phyloP scores from a whole-genome alignment of 1,140 invertebrate genomes.

The Pseudomyrmex concolor region DNA sequence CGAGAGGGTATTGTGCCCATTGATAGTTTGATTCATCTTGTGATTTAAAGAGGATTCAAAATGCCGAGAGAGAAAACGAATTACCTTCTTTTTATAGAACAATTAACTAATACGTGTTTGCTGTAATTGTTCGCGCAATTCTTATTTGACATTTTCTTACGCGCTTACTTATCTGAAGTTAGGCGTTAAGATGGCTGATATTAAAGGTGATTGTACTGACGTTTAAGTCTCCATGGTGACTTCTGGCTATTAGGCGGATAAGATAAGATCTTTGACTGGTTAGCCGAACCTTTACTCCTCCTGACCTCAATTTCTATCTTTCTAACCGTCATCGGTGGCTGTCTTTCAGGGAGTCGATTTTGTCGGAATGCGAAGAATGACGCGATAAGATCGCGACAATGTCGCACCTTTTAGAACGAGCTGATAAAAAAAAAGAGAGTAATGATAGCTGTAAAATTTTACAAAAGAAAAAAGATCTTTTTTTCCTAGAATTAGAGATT shows the following conservation, averaged over 20 bases:
- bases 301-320: conserved; percentile 74
- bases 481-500: neutral
- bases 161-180: neutral
- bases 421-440: conserved; percentile 19
- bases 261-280: conserved; percentile 79
- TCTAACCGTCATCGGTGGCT: conserved; percentile 65
- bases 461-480: neutral
- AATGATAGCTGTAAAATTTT: conserved; percentile 22
- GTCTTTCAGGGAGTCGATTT: conserved; percentile 63
- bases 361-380: conserved; percentile 71
- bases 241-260: conserved; percentile 83
- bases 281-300: conserved; percentile 69
- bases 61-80: conserved; percentile 13
- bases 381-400: conserved; percentile 69
- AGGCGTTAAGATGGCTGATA: neutral
- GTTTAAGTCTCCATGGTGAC: conserved; percentile 74
- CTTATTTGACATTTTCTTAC: neutral
- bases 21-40: conserved; percentile 58
- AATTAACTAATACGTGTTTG: conserved; percentile 29
- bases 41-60: conserved; percentile 55
- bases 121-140: conserved; percentile 5
- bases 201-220: conserved; percentile 26
- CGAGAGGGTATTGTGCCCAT: conserved; percentile 60
- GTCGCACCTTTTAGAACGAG: conserved; percentile 55
- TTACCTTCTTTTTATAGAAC: conserved; percentile 45